Evolutionary conservation across 2,888 invertebrate genomes (phyloP).

Genomic region (Chrysolina haemoptera): DNA sequence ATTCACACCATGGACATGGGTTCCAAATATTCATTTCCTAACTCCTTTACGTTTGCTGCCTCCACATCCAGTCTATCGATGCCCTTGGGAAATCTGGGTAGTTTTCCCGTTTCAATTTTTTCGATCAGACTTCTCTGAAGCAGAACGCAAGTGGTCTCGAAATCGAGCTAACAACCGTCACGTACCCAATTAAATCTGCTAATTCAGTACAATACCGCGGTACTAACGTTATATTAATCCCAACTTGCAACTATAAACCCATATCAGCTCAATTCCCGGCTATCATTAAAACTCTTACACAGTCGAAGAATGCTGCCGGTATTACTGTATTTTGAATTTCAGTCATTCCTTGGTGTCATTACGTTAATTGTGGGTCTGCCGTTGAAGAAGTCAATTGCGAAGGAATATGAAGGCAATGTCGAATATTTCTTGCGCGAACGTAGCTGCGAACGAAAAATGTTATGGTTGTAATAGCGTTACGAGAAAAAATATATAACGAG

Average conservation of each 20-base stretch:
- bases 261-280: constrained; percentile 5
- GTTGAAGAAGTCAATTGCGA: constrained; percentile 27
- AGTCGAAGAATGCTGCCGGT: constrained; percentile 14
- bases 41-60: too few species aligned
- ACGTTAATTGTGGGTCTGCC: constrained; percentile 19
- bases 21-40: too few species aligned
- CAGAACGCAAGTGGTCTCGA: constrained; percentile 5
- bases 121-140: background rate
- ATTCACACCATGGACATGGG: too few species aligned
- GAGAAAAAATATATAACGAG: constrained; percentile 7
- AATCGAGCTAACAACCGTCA: constrained; percentile 4
- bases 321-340: constrained; percentile 24
- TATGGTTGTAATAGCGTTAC: background rate
- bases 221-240: constrained; percentile 17
- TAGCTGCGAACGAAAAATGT: background rate
- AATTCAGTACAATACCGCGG: constrained; percentile 16
- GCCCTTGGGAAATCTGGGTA: background rate
- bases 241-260: constrained; percentile 11
- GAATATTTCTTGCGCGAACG: constrained; percentile 9
- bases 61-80: background rate
- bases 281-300: constrained; percentile 24
- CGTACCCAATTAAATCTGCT: constrained; percentile 18
- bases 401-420: constrained; percentile 23
- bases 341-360: constrained; percentile 20
- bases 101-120: background rate